Conservation (phyloP, 2,888 invertebrate species). For the Diachrysia chrysitis region DNA sequence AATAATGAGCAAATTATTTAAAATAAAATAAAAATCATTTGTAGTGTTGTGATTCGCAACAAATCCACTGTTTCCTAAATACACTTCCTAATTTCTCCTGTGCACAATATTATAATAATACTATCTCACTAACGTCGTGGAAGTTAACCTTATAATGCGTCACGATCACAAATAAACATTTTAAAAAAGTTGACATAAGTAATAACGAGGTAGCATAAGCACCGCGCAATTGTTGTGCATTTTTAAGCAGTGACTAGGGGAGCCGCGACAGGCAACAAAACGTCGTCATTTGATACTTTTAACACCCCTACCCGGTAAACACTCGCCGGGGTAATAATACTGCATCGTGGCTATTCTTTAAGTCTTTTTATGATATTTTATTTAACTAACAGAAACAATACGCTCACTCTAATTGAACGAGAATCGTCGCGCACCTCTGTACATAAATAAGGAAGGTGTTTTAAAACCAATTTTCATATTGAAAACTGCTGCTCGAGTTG, state of each 20-base stretch:
- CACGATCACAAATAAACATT: not conserved
- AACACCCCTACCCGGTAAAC: not conserved
- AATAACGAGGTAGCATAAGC: conserved; percentile 28
- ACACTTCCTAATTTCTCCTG: too few species aligned
- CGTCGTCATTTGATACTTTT: conserved; percentile 17
- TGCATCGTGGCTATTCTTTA: not conserved
- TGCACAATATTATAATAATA: too few species aligned
- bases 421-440: not conserved
- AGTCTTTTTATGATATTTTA: not conserved
- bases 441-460: conserved; percentile 9
- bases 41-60: not conserved
- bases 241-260: conserved; percentile 24
- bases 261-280: conserved; percentile 29
- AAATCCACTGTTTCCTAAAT: not conserved
- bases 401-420: not conserved
- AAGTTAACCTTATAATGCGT: not conserved
- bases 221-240: conserved; percentile 27
- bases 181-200: conserved; percentile 22
- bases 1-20: not conserved
- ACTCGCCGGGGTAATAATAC: not conserved
- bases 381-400: not conserved
- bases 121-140: too few species aligned
- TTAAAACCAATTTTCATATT: conserved; percentile 39
- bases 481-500: conserved; percentile 31
- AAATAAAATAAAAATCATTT: not conserved